Conservation (phyloP, 1,140 invertebrate species). For the Philopotamus ludificatus region DNA sequence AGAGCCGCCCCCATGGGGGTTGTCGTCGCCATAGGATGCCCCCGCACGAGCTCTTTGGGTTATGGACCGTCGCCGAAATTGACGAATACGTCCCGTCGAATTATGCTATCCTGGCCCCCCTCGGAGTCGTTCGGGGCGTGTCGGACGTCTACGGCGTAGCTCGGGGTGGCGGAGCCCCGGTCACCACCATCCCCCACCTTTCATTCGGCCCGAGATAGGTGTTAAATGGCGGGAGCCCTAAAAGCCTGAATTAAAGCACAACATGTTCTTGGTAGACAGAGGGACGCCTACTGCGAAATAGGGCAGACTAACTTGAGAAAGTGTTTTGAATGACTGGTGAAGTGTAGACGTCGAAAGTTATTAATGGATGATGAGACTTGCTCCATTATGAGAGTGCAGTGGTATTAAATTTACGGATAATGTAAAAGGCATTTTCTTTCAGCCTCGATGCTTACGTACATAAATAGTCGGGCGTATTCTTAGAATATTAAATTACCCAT, state of each 20-base stretch:
- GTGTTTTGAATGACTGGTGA: too few species aligned
- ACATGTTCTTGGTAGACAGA: not conserved
- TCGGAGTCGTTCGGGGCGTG: not conserved
- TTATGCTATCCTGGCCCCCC: not conserved
- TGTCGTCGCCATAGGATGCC: not conserved
- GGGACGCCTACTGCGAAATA: not conserved
- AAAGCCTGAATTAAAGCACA: not conserved
- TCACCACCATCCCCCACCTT: too few species aligned
- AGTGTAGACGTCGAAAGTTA: too few species aligned
- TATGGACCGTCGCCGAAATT: not conserved
- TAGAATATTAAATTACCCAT: too few species aligned
- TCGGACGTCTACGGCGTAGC: not conserved
- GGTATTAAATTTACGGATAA: too few species aligned
- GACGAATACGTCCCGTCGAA: not conserved
- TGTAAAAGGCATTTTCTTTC: too few species aligned
- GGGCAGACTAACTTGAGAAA: too few species aligned
- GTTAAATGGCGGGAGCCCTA: not conserved
- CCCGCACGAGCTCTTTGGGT: not conserved
- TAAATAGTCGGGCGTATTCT: too few species aligned
- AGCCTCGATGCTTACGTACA: too few species aligned
- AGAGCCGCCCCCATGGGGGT: not conserved
- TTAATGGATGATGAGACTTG: too few species aligned
- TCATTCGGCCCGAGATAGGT: not conserved
- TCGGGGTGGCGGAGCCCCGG: not conserved
- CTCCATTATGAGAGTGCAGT: too few species aligned